These are phyloP conservation scores for Melieria picta DNA, from an alignment of 2,888 invertebrate species.

Conservation along the genomic window DNA sequence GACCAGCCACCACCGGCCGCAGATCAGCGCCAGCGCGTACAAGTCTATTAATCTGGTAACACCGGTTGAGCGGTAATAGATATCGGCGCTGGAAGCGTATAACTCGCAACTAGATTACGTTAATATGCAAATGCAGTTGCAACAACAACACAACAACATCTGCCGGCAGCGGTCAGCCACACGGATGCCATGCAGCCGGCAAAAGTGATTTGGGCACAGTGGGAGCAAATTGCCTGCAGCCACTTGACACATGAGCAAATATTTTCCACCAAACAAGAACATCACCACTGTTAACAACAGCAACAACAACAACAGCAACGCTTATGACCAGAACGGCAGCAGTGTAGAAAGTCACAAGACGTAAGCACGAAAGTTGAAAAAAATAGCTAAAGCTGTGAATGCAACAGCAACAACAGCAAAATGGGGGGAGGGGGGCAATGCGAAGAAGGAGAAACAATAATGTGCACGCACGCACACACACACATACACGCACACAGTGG, in stretches of 20 bases:
- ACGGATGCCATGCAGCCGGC: conserved; percentile 13
- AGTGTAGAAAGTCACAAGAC: conserved; percentile 20
- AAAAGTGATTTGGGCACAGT: conserved; percentile 47
- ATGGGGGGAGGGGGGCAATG: conserved; percentile 34
- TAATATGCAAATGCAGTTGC: conserved; percentile 45
- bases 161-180: conserved; percentile 14
- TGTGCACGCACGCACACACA: conserved; percentile 4
- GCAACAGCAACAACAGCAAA: conserved; percentile 34
- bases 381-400: conserved; percentile 32
- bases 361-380: conserved; percentile 30
- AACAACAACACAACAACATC: conserved; percentile 20
- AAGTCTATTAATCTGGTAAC: conserved; percentile 27
- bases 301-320: conserved; percentile 30
- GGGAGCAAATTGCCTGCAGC: conserved; percentile 59
- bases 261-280: conserved; percentile 43
- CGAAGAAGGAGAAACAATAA: conserved; percentile 36
- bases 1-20: not conserved
- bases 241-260: conserved; percentile 55
- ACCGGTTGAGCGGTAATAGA: conserved; percentile 56
- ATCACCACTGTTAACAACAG: conserved; percentile 28
- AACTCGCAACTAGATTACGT: conserved; percentile 49
- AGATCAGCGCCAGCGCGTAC: not conserved
- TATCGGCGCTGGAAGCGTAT: conserved; percentile 56
- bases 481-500: not conserved
- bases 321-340: conserved; percentile 7